phyloP scores from a whole-genome alignment of 2,888 invertebrate species.

The Latrodectus hesperus region DNA sequence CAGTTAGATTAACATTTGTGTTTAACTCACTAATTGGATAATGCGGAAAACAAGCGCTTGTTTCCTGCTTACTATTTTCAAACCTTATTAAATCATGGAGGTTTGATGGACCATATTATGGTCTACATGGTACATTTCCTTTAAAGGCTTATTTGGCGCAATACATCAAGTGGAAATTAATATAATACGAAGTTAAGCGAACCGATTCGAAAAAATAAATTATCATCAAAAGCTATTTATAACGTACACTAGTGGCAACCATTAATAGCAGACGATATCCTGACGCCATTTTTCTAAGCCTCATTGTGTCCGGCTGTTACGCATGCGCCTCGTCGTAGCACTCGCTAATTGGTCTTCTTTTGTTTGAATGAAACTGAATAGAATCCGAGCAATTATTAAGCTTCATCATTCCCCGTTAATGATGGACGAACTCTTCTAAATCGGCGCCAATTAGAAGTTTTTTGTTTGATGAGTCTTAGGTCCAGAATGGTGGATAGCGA shows the following conservation, averaged over 20 bases:
- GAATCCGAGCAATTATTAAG: constrained; percentile 62
- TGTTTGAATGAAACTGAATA: constrained; percentile 42
- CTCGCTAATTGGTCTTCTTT: constrained; percentile 64
- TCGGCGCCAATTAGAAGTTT: constrained; percentile 64
- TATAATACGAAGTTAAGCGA: constrained; percentile 61
- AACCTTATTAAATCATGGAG: background rate
- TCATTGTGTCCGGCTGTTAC: constrained; percentile 51
- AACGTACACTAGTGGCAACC: constrained; percentile 35
- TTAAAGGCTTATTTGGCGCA: constrained; percentile 39
- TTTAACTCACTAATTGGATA: too few relatives aligned
- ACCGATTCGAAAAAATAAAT: constrained; percentile 64
- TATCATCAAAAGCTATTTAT: constrained; percentile 58
- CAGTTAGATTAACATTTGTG: too few relatives aligned
- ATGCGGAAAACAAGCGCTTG: too few relatives aligned
- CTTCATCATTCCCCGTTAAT: constrained; percentile 66
- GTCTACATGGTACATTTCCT: constrained; percentile 61
- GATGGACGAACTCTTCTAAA: constrained; percentile 65
- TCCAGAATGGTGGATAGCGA: constrained; percentile 36
- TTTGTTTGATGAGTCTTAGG: constrained; percentile 14
- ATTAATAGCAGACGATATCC: constrained; percentile 28
- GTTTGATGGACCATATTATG: background rate
- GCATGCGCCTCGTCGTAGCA: constrained; percentile 61
- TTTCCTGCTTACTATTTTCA: background rate
- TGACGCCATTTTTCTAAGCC: constrained; percentile 47
- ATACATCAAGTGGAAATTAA: constrained; percentile 44